Evolutionary conservation across 2,797 vertebrate genomes (phyloP).

Genomic region (Sylvia borin): DNA sequence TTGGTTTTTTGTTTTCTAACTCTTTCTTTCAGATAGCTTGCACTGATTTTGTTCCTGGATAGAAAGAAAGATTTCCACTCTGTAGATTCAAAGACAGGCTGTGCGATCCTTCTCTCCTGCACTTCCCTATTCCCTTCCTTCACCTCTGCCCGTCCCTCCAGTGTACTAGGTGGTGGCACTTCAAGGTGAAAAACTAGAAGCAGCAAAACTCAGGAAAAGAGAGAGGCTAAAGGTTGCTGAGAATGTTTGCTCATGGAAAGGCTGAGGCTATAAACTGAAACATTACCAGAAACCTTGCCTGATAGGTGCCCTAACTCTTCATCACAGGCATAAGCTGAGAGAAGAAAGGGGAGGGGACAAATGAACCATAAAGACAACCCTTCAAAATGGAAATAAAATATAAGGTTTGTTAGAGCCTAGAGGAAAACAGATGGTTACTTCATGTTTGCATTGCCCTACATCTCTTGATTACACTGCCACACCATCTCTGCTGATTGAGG

Average conservation of each 20-base stretch:
- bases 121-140: neutral
- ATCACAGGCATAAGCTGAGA: conserved; percentile 30
- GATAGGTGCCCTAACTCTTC: conserved; percentile 67
- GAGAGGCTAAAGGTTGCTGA: conserved; percentile 77
- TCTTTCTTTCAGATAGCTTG: neutral
- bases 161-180: conserved; percentile 30
- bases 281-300: conserved; percentile 63
- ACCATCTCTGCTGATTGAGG: neutral
- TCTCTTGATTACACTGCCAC: neutral
- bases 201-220: conserved; percentile 49
- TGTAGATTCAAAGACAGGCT: neutral
- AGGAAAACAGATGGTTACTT: conserved; percentile 34
- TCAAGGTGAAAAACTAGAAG: conserved; percentile 57
- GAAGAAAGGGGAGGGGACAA: conserved; percentile 37
- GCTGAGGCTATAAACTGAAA: conserved; percentile 71
- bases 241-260: conserved; percentile 76
- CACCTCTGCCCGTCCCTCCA: conserved; percentile 41
- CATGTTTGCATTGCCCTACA: conserved; percentile 13
- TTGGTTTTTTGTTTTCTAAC: neutral
- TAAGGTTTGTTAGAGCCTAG: neutral
- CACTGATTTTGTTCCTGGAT: neutral
- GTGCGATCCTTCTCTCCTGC: neutral
- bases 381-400: conserved; percentile 50
- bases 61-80: neutral
- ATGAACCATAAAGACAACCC: neutral